These are phyloP conservation scores for Porites australiensis DNA, from an alignment of 64 coral and sea anemone genomes.

Conservation along the genomic window DNA sequence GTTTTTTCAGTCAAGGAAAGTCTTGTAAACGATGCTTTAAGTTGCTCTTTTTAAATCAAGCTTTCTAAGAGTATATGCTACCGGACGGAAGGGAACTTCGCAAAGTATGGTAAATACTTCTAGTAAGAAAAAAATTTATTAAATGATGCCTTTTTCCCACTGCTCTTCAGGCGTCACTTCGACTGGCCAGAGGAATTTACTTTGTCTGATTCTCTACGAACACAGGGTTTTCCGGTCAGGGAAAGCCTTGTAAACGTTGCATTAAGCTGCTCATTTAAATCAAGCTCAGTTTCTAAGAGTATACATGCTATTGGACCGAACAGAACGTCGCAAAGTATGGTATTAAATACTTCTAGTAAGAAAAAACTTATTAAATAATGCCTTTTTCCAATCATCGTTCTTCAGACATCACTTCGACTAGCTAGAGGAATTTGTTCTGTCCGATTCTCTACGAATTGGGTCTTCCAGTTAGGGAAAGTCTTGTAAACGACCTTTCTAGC, in stretches of 20 bases:
- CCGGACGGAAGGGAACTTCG: constrained; percentile 42
- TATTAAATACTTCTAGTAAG: too few relatives aligned
- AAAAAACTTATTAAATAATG: too few relatives aligned
- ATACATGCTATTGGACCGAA: constrained; percentile 57
- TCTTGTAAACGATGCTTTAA: not conserved
- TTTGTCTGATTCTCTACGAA: not conserved
- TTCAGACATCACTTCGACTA: not conserved
- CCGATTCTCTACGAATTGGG: not conserved
- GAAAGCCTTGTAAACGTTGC: not conserved
- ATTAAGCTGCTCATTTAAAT: constrained; percentile 9
- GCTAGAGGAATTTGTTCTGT: not conserved
- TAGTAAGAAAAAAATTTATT: too few relatives aligned
- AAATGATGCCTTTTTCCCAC: too few relatives aligned
- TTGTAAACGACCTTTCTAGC: not conserved
- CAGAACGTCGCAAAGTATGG: too few relatives aligned
- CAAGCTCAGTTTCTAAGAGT: constrained; percentile 26
- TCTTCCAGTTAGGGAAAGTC: not conserved
- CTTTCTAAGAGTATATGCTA: constrained; percentile 60
- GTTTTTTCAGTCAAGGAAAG: too few relatives aligned
- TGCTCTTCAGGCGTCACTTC: not conserved
- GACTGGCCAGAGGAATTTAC: not conserved
- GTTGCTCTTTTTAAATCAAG: constrained; percentile 20
- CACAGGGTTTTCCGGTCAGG: too few relatives aligned
- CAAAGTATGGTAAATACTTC: not conserved
- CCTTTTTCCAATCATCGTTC: not conserved